Conservation (phyloP, 2,113 vertebrate species). For the Chelonoidis abingdonii region DNA sequence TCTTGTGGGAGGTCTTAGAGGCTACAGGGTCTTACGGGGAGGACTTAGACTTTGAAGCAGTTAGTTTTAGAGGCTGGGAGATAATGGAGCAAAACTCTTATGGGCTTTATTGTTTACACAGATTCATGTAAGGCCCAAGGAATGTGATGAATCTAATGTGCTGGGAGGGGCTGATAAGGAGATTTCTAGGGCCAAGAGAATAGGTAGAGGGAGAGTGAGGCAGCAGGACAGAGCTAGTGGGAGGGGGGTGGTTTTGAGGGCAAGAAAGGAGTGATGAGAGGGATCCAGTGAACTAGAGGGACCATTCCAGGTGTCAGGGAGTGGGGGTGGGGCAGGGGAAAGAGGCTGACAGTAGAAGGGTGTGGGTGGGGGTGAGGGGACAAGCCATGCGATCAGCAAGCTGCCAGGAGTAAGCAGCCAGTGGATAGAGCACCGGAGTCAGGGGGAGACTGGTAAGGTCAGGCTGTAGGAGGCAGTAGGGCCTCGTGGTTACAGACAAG, state of each 20-base stretch:
- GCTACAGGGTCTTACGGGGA: not conserved
- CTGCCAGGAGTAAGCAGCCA: not conserved
- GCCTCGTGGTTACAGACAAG: not conserved
- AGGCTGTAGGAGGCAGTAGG: not conserved
- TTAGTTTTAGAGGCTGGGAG: not conserved
- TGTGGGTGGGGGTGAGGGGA: not conserved
- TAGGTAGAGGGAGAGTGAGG: not conserved
- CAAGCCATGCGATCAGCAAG: not conserved
- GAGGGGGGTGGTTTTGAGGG: not conserved
- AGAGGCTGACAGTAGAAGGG: not conserved
- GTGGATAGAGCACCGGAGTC: not conserved
- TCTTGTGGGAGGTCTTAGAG: not conserved
- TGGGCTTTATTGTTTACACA: constrained; percentile 33
- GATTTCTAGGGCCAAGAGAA: not conserved
- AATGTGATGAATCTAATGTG: constrained; percentile 43
- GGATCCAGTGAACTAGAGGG: not conserved
- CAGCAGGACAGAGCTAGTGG: not conserved
- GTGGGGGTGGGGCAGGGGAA: not conserved
- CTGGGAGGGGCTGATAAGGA: not conserved
- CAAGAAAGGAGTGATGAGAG: not conserved
- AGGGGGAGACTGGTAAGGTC: not conserved
- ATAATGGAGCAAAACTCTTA: not conserved
- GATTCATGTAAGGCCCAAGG: constrained; percentile 32
- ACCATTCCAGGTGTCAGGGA: not conserved
- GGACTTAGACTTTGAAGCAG: not conserved